A percentile compares a stretch with the other conserved stretches of the same genome.
phyloP scores from a whole-genome alignment of 2,888 invertebrate species.

The Bellardia bayeri region DNA sequence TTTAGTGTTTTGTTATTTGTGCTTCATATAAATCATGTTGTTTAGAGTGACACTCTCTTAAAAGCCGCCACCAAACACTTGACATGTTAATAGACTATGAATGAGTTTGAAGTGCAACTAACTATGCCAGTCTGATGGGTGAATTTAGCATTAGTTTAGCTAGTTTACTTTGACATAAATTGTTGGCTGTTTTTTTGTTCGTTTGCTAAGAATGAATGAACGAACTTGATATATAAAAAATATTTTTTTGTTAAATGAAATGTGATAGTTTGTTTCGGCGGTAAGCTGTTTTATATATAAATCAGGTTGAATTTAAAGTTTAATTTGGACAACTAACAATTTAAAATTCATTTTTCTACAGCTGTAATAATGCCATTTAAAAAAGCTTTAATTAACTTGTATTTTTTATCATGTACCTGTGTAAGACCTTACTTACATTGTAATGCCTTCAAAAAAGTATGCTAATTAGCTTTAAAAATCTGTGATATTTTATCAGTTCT shows the following conservation, averaged over 20 bases:
- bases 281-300: constrained; percentile 1
- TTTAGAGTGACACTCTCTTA: constrained; percentile 24
- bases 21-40: constrained; percentile 35
- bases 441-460: too few relatives aligned
- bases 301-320: neutral
- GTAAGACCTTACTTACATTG: too few relatives aligned
- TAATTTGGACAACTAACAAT: too few relatives aligned
- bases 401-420: too few relatives aligned
- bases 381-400: too few relatives aligned
- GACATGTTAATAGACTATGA: constrained; percentile 58
- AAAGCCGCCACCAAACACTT: constrained; percentile 44
- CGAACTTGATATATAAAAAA: constrained; percentile 26
- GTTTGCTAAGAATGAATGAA: neutral
- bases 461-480: too few relatives aligned
- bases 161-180: constrained; percentile 58
- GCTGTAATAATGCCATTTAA: too few relatives aligned
- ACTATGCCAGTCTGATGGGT: constrained; percentile 31
- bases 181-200: neutral
- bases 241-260: constrained; percentile 16
- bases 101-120: constrained; percentile 41
- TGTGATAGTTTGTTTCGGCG: constrained; percentile 45
- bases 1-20: neutral
- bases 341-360: too few relatives aligned
- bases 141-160: constrained; percentile 14
- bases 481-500: neutral